These are phyloP conservation scores for Microplitis demolitor DNA, from an alignment of 1,140 invertebrate species.

Conservation along the genomic window DNA sequence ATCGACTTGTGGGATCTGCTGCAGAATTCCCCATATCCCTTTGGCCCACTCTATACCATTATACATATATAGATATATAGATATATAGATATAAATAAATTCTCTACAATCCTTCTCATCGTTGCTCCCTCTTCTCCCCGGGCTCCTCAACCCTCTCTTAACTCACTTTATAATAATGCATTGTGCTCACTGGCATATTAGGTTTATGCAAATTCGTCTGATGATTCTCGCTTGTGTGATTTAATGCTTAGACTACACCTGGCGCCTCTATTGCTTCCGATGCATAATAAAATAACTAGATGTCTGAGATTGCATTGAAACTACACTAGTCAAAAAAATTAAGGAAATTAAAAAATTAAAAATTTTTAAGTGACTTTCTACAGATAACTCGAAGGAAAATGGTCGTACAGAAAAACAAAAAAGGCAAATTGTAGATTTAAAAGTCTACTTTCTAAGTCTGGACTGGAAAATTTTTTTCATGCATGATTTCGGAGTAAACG, in stretches of 20 bases:
- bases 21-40: constrained; percentile 25
- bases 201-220: constrained; percentile 51
- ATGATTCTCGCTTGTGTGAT: constrained; percentile 40
- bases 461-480: too few relatives aligned
- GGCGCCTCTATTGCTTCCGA: background rate
- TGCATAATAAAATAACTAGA: background rate
- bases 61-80: too few relatives aligned
- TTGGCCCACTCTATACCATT: constrained; percentile 1
- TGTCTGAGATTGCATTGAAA: background rate
- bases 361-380: too few relatives aligned
- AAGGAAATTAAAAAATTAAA: too few relatives aligned
- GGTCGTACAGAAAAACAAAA: too few relatives aligned
- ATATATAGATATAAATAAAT: too few relatives aligned
- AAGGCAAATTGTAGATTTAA: too few relatives aligned
- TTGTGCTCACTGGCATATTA: constrained; percentile 50
- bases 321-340: too few relatives aligned
- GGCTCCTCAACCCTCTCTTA: constrained; percentile 4
- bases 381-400: too few relatives aligned
- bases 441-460: too few relatives aligned
- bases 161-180: constrained; percentile 45
- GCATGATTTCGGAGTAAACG: too few relatives aligned
- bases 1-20: constrained; percentile 42
- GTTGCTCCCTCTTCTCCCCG: constrained; percentile 11
- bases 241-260: constrained; percentile 26
- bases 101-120: constrained; percentile 8